These are phyloP conservation scores for Epirrita christyi DNA, from an alignment of 2,888 invertebrate species.

Conservation along the genomic window DNA sequence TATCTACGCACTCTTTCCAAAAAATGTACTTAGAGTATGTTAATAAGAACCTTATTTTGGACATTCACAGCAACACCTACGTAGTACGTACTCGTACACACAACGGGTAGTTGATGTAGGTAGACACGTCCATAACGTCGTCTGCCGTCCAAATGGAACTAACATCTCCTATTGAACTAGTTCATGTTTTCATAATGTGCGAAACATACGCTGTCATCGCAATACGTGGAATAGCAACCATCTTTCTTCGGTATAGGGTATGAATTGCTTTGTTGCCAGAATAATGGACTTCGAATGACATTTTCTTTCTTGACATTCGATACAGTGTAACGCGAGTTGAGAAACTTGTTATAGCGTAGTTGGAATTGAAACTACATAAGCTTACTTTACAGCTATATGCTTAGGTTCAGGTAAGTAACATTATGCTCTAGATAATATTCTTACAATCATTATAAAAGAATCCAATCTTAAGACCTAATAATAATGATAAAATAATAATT, in stretches of 20 bases:
- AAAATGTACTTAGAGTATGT: background rate
- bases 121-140: background rate
- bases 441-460: too few species aligned
- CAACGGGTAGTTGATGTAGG: too few species aligned
- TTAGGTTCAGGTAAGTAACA: background rate
- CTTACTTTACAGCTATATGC: background rate
- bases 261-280: background rate
- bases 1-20: too few species aligned
- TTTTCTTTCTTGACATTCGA: constrained; percentile 49
- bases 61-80: background rate
- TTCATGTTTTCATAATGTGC: constrained; percentile 66
- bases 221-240: constrained; percentile 4
- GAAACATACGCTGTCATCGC: constrained; percentile 56
- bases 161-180: constrained; percentile 53
- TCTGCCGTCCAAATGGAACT: constrained; percentile 17
- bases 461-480: too few species aligned
- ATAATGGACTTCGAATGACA: constrained; percentile 31
- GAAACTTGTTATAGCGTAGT: constrained; percentile 32
- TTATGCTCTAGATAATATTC: background rate
- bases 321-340: constrained; percentile 49
- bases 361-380: background rate
- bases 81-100: too few species aligned
- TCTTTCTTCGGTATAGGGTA: background rate
- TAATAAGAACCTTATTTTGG: background rate
- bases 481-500: too few species aligned